These are phyloP conservation scores for Drosophila pegasa DNA, from an alignment of 2,888 invertebrate species.

Conservation along the genomic window DNA sequence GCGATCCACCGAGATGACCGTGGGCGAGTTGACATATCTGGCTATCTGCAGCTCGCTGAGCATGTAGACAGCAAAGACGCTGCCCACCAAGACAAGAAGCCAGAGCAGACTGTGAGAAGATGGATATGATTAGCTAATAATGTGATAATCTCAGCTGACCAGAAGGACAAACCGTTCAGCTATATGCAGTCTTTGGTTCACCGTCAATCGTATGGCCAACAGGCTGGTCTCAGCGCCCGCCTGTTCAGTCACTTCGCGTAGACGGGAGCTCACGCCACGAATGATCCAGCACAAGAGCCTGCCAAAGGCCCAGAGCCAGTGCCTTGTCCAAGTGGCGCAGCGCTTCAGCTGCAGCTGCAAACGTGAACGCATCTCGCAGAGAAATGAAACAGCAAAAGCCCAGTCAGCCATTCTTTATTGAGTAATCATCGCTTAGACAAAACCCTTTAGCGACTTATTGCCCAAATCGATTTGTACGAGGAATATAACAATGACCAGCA, in stretches of 20 bases:
- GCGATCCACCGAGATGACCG: conserved; percentile 83
- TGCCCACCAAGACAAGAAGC: conserved; percentile 66
- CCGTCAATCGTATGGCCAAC: conserved; percentile 72
- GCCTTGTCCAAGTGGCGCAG: background rate
- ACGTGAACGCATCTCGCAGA: conserved; percentile 10
- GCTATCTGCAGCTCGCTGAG: conserved; percentile 74
- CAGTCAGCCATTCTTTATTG: background rate
- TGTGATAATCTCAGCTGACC: background rate
- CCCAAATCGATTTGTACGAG: conserved; percentile 82
- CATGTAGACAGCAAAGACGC: conserved; percentile 66
- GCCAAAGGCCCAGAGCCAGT: conserved; percentile 1
- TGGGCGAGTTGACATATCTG: conserved; percentile 80
- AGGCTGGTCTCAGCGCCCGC: conserved; percentile 77
- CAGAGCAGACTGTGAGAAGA: conserved; percentile 67
- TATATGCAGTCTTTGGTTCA: conserved; percentile 67
- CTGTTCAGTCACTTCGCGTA: conserved; percentile 54
- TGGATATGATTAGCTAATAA: background rate
- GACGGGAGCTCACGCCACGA: conserved; percentile 1
- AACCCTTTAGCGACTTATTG: conserved; percentile 61
- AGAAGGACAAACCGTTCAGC: conserved; percentile 65
- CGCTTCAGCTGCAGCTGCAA: conserved; percentile 8
- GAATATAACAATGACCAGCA: conserved; percentile 79
- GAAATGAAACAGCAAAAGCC: conserved; percentile 18
- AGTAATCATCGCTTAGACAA: conserved; percentile 17
- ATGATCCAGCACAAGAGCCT: background rate